Percentiles rank a stretch among this genome's conserved stretches.
These are phyloP conservation scores for Cepaea nemoralis DNA, from an alignment of 1,140 invertebrate genomes.

Conservation along the genomic window DNA sequence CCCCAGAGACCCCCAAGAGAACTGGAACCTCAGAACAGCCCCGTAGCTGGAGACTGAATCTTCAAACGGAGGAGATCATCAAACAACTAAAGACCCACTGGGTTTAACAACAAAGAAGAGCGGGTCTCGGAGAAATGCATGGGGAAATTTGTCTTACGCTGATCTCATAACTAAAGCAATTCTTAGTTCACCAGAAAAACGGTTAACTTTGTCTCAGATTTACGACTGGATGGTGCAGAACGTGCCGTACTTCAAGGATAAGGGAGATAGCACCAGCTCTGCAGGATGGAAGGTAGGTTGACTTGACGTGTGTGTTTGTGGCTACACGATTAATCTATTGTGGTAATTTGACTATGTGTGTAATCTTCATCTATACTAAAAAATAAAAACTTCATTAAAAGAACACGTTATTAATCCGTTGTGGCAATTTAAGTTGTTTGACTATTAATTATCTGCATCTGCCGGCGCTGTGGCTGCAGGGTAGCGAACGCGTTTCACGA, in stretches of 20 bases:
- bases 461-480: too few species aligned
- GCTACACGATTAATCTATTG: too few species aligned
- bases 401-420: too few species aligned
- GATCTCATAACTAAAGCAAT: slow-evolving; percentile 99
- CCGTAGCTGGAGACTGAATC: slow-evolving; percentile 55
- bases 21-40: slow-evolving; percentile 53
- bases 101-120: slow-evolving; percentile 71
- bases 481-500: too few species aligned
- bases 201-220: slow-evolving; percentile 87
- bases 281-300: slow-evolving; percentile 99
- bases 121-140: slow-evolving; percentile 68
- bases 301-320: too few species aligned
- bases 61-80: slow-evolving; percentile 38
- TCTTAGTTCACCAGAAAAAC: slow-evolving; percentile 92
- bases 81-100: slow-evolving; percentile 52
- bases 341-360: too few species aligned
- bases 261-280: slow-evolving; percentile 98
- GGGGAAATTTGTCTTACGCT: slow-evolving; percentile 97
- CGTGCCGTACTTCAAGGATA: slow-evolving; percentile 99
- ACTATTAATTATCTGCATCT: too few species aligned
- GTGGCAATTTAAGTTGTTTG: too few species aligned
- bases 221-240: slow-evolving; percentile 99
- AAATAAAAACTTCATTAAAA: too few species aligned
- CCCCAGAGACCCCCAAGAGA: slow-evolving; percentile 79
- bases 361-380: too few species aligned